Base-by-base conservation (phyloP, 2,888 invertebrate species). In the Sarcophaga caerulescens region DNA sequence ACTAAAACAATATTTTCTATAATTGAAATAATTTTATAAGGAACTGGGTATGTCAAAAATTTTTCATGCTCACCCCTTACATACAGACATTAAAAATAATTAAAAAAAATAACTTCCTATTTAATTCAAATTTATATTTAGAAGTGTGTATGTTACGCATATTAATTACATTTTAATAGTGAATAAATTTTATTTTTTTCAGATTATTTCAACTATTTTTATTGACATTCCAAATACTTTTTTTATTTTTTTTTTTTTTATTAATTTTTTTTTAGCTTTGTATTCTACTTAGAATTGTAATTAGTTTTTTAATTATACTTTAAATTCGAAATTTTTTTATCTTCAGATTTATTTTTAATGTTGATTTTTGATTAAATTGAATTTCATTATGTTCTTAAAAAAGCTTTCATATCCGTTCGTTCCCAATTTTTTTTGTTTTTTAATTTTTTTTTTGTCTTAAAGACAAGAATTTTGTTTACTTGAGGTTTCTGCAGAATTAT, bases 231-330 rank as follows among this genome's bases (percentile, higher is more conserved):
- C 8, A 35, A 35, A 35, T 35, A 25, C 8, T 63, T 63, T 25
- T 25, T 63, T 63, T 14, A n/a, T n/a, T n/a, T n/a, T n/a, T n/a
- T n/a, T n/a, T n/a, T n/a, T n/a, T n/a, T n/a, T n/a, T n/a, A n/a
- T n/a, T n/a, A n/a, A n/a, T n/a, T 23, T 57, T 2, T 57, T 52
- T 57, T 45, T 25, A 25, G 25, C n/a, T 76, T 59, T 44, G 1
- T 76, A 66, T 76, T 68, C 45, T 52, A 10, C 35, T 47, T 62
- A 35, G 52, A 59, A 52, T 68, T 60, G 35, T 47, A 73, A 81
- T 84, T 81, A 73, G 60, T 52, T 77, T 80, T 84, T 76, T 66
- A 44, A 71, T 77, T 69, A 81, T 81, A 68, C 25, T 65, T 66
- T 62, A 14, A 10, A 73, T 35, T 8, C 1, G 35, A 35, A 35